A percentile compares a stretch with the other conserved stretches of the same genome.
phyloP scores from a whole-genome alignment of 2,113 vertebrate genomes.

The Anoura caudifer region DNA sequence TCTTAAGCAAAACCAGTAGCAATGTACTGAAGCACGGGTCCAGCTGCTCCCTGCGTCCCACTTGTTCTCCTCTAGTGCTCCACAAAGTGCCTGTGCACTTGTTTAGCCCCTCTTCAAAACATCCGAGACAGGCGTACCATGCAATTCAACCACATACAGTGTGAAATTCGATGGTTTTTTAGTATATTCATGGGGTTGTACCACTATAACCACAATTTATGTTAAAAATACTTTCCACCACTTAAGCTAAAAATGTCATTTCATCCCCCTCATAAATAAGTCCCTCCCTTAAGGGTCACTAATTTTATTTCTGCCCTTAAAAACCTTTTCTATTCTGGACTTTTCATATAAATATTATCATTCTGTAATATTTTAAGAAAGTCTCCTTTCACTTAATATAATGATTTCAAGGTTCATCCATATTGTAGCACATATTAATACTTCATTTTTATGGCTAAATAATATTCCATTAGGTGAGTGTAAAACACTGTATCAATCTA shows the following conservation, averaged over 20 bases:
- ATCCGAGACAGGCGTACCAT: not conserved
- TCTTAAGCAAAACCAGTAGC: not conserved
- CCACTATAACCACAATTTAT: not conserved
- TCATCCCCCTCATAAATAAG: too few relatives aligned
- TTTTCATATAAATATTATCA: too few relatives aligned
- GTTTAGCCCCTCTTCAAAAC: not conserved
- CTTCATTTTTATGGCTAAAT: not conserved
- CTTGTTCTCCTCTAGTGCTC: not conserved
- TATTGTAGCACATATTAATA: not conserved
- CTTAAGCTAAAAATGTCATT: too few relatives aligned
- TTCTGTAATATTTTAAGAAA: not conserved
- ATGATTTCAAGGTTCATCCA: not conserved
- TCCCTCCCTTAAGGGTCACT: not conserved
- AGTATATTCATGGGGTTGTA: not conserved
- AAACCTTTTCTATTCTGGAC: not conserved
- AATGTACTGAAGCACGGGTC: not conserved
- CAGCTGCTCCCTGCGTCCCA: accelerated
- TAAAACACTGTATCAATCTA: not conserved
- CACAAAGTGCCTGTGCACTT: not conserved
- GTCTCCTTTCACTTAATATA: not conserved
- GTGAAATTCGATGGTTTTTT: not conserved
- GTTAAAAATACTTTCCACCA: not conserved
- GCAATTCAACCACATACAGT: not conserved
- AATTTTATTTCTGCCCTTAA: not conserved
- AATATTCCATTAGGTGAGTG: not conserved